These are phyloP conservation scores for Podarcis muralis DNA, from an alignment of 2,113 vertebrate species.

Conservation along the genomic window DNA sequence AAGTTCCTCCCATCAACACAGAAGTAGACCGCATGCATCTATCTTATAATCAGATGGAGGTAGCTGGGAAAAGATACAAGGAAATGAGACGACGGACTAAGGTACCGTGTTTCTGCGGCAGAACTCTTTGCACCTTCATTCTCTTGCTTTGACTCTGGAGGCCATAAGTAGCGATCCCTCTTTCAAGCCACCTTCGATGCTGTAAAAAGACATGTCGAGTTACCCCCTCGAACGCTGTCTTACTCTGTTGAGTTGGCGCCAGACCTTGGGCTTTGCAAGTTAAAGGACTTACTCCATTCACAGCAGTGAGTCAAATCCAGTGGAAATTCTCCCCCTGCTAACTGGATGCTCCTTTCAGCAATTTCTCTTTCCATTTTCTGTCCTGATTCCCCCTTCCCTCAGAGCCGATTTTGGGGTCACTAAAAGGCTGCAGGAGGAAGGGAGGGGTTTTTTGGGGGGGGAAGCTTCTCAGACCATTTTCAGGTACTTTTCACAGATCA, in stretches of 20 bases:
- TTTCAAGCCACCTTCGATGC: not conserved
- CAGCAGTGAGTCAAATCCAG: not conserved
- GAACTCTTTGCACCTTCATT: not conserved
- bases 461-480: not conserved
- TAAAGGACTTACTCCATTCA: not conserved
- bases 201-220: not conserved
- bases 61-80: conserved; percentile 42
- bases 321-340: too few relatives aligned
- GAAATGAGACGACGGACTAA: conserved; percentile 46
- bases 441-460: not conserved
- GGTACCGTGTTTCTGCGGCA: conserved; percentile 35
- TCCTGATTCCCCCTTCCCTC: too few relatives aligned
- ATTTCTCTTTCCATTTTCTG: not conserved
- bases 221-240: too few relatives aligned
- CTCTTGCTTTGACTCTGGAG: not conserved
- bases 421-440: too few relatives aligned
- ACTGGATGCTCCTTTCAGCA: not conserved
- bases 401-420: too few relatives aligned
- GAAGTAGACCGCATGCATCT: conserved; percentile 45
- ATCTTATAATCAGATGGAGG: conserved; percentile 63
- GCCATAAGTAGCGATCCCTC: not conserved
- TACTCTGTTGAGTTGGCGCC: not conserved
- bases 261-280: not conserved
- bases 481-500: not conserved
- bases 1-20: conserved; percentile 28